Evolutionary conservation across 2,888 invertebrate species (phyloP), one percentile per base, ranked within the genome.

Genomic region (Brachyptera putata): DNA sequence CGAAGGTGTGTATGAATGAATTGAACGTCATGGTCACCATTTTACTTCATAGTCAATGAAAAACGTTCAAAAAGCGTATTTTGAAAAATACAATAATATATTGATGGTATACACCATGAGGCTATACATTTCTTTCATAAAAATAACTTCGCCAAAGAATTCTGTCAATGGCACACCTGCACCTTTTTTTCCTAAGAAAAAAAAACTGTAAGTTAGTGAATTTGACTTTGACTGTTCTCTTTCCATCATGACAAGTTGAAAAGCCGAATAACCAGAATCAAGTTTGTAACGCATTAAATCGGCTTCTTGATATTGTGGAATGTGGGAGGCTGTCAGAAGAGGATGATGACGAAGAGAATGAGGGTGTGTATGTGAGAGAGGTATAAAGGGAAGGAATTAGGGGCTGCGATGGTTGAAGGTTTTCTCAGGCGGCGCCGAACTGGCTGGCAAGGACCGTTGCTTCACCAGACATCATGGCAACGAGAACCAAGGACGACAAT

Each of bases 151-250:
- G 34, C 53, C 11, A 53, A 46, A 53, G 53, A 53, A 34, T 53
- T 30, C 34, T 34, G 36, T 53, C 53, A 53, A 53, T 53, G 53
- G 34, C 34, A 53, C 53, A 53, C 53, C 53, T 53, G 53, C 53
- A 18, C 22, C 24, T 46, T 46, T 46, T 30, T n/a, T 30, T 11
- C 30, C 46, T 46, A 4, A n/a, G 21, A n/a, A 46, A 41, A 46
- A 46, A 24, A 46, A 46, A 18, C 24, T 46, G 18, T n/a, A n/a
- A n/a, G n/a, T 41, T 41, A 46, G 46, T 46, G 46, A 46, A 21
- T 46, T 46, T 46, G 46, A 46, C 46, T 16, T 46, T 5, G n/a
- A 46, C 46, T 46, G 46, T 46, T 34, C 49, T 30, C 16, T 18
- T 18, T 4, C 43, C 43, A 21, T 14, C 53, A 53, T 53, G 53